Evolutionary conservation across 2,113 vertebrate species (phyloP), one percentile per base, ranked within the genome.

Genomic region (Stigmatopora argus): DNA sequence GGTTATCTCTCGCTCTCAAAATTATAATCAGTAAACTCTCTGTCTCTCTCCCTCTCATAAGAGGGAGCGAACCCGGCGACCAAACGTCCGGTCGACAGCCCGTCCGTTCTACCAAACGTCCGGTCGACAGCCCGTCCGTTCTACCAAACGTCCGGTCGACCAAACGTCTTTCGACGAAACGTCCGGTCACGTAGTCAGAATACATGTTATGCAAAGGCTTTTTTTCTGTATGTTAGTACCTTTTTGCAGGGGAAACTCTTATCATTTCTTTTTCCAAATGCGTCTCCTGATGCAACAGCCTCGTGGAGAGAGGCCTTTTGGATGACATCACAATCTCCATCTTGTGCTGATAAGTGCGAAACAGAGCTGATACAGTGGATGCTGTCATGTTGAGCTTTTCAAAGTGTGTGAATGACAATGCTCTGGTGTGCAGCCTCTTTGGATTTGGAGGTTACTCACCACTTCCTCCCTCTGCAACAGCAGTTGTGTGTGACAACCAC

Each of bases 231-330:
- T 48, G 4, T 4, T 1, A 21, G 58, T 72, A 91, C 91, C 90
- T 72, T 90, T 13, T 79, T 55, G 77, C 89, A 77, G n/a, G 56
- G 58, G 56, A 83, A 53, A 64, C 64, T 44, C 67, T 87, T 90
- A 56, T 85, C 77, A 0, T 11, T 49, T 72, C 46, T 62, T 70
- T 71, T 77, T 52, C 78, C 71, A 13, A 69, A 34, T 31, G 63
- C 78, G 67, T 69, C 73, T 69, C 69, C 74, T 47, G 80, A 5
- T 23, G 23, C 18, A 5, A 75, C 70, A 0, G 19, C 7, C 21
- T 48, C 77, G n/a, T 51, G 5, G 1, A 45, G 7, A 5, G 67
- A 48, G 11, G 35, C 12, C 2, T 62, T 70, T 62, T 5, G 55
- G 67, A 76, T 69, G n/a, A 55, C 34, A 1, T 58, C 21, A 2